Conservation (phyloP, 1,140 invertebrate species). For the Aphelenchoides fujianensis region DNA sequence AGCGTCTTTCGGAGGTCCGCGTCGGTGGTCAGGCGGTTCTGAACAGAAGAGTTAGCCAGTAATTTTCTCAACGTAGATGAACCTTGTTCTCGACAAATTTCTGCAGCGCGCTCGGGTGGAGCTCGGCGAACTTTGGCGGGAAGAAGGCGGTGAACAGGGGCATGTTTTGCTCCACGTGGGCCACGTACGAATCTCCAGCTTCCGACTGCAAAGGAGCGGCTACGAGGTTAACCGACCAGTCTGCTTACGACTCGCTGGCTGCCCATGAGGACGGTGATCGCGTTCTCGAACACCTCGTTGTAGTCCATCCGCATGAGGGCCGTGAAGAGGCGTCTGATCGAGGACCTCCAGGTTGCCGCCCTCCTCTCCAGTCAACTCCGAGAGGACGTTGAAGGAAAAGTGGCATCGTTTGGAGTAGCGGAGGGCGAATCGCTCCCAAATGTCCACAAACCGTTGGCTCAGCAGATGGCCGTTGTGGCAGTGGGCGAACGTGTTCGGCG, state of each 20-base stretch:
- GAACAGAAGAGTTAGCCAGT: background rate
- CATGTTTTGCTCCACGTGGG: background rate
- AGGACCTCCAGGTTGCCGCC: constrained; percentile 44
- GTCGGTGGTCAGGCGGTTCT: background rate
- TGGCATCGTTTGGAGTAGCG: constrained; percentile 9
- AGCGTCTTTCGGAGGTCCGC: background rate
- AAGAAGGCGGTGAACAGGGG: background rate
- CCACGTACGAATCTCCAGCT: background rate
- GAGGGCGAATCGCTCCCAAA: constrained; percentile 48
- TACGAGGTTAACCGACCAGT: background rate
- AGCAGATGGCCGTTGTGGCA: constrained; percentile 14
- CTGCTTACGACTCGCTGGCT: background rate
- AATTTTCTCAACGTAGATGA: background rate
- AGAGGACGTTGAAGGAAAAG: constrained; percentile 57
- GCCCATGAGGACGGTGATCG: background rate
- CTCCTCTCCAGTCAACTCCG: constrained; percentile 50
- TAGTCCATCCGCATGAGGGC: background rate
- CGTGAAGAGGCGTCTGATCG: constrained; percentile 20
- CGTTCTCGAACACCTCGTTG: background rate
- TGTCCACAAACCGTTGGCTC: constrained; percentile 26
- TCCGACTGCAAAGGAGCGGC: background rate
- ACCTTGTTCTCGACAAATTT: background rate
- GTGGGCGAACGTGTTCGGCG: background rate
- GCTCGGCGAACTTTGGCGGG: background rate
- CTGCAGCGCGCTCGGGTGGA: background rate